Evolutionary conservation across 2,888 invertebrate genomes (phyloP).

Genomic region (Amiota minor): DNA sequence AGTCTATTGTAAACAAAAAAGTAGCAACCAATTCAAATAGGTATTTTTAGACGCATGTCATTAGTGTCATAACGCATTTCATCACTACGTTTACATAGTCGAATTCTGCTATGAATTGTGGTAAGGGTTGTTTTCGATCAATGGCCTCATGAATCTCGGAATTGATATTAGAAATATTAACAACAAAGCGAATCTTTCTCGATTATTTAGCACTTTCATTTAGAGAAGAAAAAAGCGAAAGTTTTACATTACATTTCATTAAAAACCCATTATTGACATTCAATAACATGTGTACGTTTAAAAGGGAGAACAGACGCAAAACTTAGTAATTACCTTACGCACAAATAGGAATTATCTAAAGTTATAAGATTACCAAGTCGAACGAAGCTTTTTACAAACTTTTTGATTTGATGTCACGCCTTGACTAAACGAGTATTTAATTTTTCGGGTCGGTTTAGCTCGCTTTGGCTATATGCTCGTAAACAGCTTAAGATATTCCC

Average conservation of each 20-base stretch:
- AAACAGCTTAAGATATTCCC: too few relatives aligned
- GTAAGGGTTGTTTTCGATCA: slow-evolving; percentile 36
- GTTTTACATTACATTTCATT: slow-evolving; percentile 36
- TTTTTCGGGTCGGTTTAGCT: too few relatives aligned
- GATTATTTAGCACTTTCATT: neutral
- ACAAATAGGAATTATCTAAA: too few relatives aligned
- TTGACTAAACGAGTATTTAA: too few relatives aligned
- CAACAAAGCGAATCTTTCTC: neutral
- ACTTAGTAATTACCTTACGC: too few relatives aligned
- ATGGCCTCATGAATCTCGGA: slow-evolving; percentile 40
- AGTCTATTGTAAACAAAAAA: slow-evolving; percentile 2
- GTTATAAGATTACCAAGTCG: too few relatives aligned
- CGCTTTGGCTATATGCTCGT: too few relatives aligned
- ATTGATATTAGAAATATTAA: slow-evolving; percentile 38
- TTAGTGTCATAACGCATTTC: neutral
- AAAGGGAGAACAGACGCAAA: too few relatives aligned
- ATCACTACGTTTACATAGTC: neutral
- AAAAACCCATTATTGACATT: slow-evolving; percentile 47
- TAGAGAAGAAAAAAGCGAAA: neutral
- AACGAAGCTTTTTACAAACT: too few relatives aligned
- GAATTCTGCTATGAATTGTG: slow-evolving; percentile 15
- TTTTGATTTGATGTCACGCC: too few relatives aligned
- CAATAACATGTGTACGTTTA: too few relatives aligned
- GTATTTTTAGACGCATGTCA: slow-evolving; percentile 38
- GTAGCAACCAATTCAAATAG: slow-evolving; percentile 45